Percentiles rank a stretch among this genome's conserved stretches.
Conservation (phyloP, 2,113 vertebrate species). For the Forbesichthys agassizii region DNA sequence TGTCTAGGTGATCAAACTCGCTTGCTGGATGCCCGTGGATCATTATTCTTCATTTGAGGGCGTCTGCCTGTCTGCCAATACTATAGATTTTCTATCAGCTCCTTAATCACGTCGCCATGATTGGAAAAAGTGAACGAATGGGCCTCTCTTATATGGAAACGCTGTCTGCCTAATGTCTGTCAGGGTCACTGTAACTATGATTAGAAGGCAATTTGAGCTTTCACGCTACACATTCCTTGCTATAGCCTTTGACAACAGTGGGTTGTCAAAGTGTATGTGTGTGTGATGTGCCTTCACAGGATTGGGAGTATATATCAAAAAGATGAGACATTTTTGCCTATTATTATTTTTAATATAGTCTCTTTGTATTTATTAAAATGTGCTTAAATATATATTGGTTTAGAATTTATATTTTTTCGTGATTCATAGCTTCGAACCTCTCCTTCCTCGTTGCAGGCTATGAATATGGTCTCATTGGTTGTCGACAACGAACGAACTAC, state of each 20-base stretch:
- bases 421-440: too few relatives aligned
- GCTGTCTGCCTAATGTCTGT: conserved; percentile 48
- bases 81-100: conserved; percentile 71
- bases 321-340: too few relatives aligned
- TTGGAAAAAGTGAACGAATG: conserved; percentile 60
- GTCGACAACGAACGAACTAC: too few relatives aligned
- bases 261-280: too few relatives aligned
- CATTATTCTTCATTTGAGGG: conserved; percentile 73
- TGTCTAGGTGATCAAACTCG: conserved; percentile 69
- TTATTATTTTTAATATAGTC: too few relatives aligned
- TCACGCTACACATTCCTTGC: conserved; percentile 33
- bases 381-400: too few relatives aligned
- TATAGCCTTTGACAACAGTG: background rate
- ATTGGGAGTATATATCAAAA: too few relatives aligned
- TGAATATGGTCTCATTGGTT: too few relatives aligned
- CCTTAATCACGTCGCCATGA: conserved; percentile 59
- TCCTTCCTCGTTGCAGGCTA: too few relatives aligned
- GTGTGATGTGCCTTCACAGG: too few relatives aligned
- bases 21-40: conserved; percentile 40
- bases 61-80: conserved; percentile 59
- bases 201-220: conserved; percentile 47
- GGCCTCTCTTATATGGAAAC: conserved; percentile 54
- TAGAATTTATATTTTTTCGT: too few relatives aligned
- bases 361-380: too few relatives aligned
- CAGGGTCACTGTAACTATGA: conserved; percentile 23